phyloP scores from a whole-genome alignment of 2,797 vertebrate genomes.

The Atherinosoma microstoma region DNA sequence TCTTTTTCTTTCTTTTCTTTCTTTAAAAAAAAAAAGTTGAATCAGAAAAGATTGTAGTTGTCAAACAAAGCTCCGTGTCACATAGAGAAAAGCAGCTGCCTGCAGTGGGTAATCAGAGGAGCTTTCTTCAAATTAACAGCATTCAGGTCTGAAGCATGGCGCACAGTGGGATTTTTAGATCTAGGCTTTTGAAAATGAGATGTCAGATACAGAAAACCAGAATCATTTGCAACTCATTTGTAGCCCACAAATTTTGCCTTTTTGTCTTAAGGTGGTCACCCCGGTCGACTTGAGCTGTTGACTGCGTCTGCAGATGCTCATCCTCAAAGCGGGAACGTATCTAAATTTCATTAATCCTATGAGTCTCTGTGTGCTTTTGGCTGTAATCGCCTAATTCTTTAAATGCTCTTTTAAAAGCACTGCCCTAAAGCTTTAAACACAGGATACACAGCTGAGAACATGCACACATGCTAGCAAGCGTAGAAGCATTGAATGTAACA shows the following conservation, averaged over 20 bases:
- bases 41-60: conserved; percentile 80
- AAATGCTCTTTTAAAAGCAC: conserved; percentile 42
- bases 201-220: conserved; percentile 53
- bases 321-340: conserved; percentile 25
- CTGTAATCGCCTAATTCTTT: conserved; percentile 28
- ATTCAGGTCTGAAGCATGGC: conserved; percentile 76
- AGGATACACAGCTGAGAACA: conserved; percentile 11
- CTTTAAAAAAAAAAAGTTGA: conserved; percentile 40
- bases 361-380: conserved; percentile 12
- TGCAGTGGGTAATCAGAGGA: conserved; percentile 80
- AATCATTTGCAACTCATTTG: conserved; percentile 54
- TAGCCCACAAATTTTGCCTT: conserved; percentile 30
- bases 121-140: conserved; percentile 80
- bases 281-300: conserved; percentile 24
- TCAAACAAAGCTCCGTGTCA: conserved; percentile 76
- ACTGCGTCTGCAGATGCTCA: conserved; percentile 28
- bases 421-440: conserved; percentile 27
- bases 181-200: conserved; percentile 65
- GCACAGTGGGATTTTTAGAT: conserved; percentile 70
- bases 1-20: background rate
- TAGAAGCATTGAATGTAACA: conserved; percentile 9
- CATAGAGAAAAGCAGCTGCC: conserved; percentile 79
- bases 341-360: conserved; percentile 34
- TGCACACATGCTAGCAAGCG: conserved; percentile 11
- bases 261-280: conserved; percentile 34